Base-by-base conservation (phyloP, 2,797 vertebrate species). In the Champsocephalus gunnari region DNA sequence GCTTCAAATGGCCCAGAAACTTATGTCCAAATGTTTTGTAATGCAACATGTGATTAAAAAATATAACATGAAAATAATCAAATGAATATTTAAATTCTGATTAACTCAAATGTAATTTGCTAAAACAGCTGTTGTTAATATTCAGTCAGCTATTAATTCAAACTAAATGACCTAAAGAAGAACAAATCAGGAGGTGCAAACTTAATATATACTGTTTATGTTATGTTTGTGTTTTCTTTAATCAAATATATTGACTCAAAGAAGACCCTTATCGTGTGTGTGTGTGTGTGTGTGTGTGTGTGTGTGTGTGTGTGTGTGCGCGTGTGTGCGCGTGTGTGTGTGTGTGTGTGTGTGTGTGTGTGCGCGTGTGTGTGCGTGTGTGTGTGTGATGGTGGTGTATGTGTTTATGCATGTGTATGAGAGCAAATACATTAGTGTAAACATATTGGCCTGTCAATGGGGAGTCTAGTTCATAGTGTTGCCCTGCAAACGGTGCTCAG, bases 391-490 rank as follows among this genome's bases (percentile, higher is more conserved):
- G 19, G 1, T 19, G 19, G 49, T 54, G 14, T 51, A 32, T 54
- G 44, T 73, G 5, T 47, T 47, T 68, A 68, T 49, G 56, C 41
- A 47, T 43, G 54, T 55, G 70, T 59, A 64, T 49, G 75, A 73
- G 64, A 77, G 65, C 54, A 84, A 61, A 86, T 70, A 77, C 82
- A 85, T 88, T 87, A 88, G 80, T 82, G 82, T 88, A 89, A 92
- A 88, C 91, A 92, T 89, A 91, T 90, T 90, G 91, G 91, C 88
- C 86, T 90, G 81, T 79, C 92, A 86, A 71, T 76, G 81, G 88
- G 89, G 81, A 55, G 77, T 78, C 90, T 85, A 81, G 65, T 89
- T 89, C 80, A 69, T 53, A 76, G 78, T 77, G 79, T 69, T 69
- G 13, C 51, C 41, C 79, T 85, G 83, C 88, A 88, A 83, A 79